Evolutionary conservation across 2,113 vertebrate species (phyloP).

Genomic region (Noturus placidus): DNA sequence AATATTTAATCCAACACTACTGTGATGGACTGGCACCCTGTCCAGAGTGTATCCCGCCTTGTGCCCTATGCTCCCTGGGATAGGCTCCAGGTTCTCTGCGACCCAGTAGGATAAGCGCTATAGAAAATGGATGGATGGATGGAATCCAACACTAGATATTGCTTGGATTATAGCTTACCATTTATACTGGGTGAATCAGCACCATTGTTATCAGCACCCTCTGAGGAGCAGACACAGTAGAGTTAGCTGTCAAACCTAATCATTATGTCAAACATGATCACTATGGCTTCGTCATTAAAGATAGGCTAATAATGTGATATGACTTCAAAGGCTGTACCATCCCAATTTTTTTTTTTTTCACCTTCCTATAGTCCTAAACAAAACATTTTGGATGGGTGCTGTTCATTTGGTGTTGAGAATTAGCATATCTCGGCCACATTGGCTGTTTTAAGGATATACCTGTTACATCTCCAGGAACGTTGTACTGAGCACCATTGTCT

Average conservation of each 20-base stretch:
- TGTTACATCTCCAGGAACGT: constrained; percentile 29
- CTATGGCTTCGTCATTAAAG: background rate
- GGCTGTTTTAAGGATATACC: constrained; percentile 26
- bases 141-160: background rate
- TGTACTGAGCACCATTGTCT: constrained; percentile 36
- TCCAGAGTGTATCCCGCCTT: too few species aligned
- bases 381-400: background rate
- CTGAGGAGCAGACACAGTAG: constrained; percentile 26
- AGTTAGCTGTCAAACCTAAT: background rate
- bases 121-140: too few species aligned
- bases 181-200: constrained; percentile 52
- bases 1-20: background rate
- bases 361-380: background rate
- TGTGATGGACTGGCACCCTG: too few species aligned
- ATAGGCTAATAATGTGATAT: background rate
- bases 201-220: constrained; percentile 34
- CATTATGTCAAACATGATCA: background rate
- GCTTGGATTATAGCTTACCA: constrained; percentile 33
- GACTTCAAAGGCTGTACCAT: background rate
- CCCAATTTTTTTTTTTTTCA: background rate
- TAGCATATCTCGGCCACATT: background rate
- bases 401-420: background rate
- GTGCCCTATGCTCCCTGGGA: too few species aligned
- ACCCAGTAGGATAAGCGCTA: too few species aligned
- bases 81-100: too few species aligned